A percentile compares a stretch with the other conserved stretches of the same genome.
Evolutionary conservation across 2,797 vertebrate species (phyloP).

Genomic region (Erpetoichthys calabaricus): DNA sequence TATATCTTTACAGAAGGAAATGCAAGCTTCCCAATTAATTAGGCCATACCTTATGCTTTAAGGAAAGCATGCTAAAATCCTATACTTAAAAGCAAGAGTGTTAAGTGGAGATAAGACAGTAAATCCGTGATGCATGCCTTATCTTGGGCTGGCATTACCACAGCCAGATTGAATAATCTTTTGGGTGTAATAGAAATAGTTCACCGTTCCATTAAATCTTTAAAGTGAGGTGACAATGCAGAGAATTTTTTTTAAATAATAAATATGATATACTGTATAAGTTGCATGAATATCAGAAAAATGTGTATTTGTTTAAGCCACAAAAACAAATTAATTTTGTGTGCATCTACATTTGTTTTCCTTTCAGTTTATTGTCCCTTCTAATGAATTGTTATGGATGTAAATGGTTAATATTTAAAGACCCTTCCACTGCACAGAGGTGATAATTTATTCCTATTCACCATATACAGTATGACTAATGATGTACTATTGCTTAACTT

Average conservation of each 20-base stretch:
- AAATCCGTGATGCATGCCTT: constrained; percentile 64
- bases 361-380: too few relatives aligned
- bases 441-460: too few relatives aligned
- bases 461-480: too few relatives aligned
- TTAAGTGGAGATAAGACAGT: constrained; percentile 70
- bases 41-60: constrained; percentile 51
- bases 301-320: not conserved
- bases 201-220: constrained; percentile 46
- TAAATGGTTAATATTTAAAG: too few relatives aligned
- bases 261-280: constrained; percentile 24
- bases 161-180: constrained; percentile 57
- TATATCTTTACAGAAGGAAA: constrained; percentile 27
- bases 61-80: constrained; percentile 50
- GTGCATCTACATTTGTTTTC: too few relatives aligned
- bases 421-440: too few relatives aligned
- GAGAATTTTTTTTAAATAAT: constrained; percentile 34
- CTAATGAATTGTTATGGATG: too few relatives aligned
- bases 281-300: not conserved
- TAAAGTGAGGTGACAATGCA: constrained; percentile 48
- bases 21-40: constrained; percentile 46
- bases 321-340: not conserved
- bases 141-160: constrained; percentile 49
- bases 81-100: constrained; percentile 56
- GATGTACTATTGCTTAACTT: too few relatives aligned
- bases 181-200: constrained; percentile 47